phyloP scores from a whole-genome alignment of 2,888 invertebrate species.

The Drosophila nr. fundita region DNA sequence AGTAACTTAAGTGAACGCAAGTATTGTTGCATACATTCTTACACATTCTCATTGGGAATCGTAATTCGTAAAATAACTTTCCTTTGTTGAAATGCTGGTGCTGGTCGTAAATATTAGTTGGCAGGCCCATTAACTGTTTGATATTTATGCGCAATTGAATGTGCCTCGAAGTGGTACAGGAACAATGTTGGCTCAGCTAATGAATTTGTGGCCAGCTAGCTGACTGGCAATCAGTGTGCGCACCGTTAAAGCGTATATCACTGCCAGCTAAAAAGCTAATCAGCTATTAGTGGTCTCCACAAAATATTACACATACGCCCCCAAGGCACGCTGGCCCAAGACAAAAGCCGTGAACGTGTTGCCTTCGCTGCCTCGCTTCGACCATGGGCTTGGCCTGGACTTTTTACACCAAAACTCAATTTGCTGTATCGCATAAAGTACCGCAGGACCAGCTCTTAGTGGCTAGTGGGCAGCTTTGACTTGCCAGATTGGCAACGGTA shows the following conservation, averaged over 20 bases:
- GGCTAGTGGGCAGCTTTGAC: slow-evolving; percentile 22
- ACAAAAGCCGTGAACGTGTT: slow-evolving; percentile 1
- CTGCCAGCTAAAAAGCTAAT: slow-evolving; percentile 60
- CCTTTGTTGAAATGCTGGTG: not conserved
- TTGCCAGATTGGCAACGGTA: slow-evolving; percentile 38
- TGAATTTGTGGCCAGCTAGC: slow-evolving; percentile 49
- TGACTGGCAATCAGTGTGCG: slow-evolving; percentile 43
- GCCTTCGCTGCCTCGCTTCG: not conserved
- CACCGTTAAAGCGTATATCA: slow-evolving; percentile 37
- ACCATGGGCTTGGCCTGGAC: slow-evolving; percentile 42
- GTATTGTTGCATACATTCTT: not conserved
- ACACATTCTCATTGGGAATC: not conserved
- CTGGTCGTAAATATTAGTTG: slow-evolving; percentile 26
- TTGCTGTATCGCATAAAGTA: slow-evolving; percentile 44
- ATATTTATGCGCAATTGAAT: slow-evolving; percentile 42
- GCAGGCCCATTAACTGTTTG: slow-evolving; percentile 22
- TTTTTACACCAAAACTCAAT: slow-evolving; percentile 71
- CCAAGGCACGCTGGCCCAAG: slow-evolving; percentile 14
- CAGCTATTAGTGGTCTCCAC: slow-evolving; percentile 55
- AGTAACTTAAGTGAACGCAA: not conserved
- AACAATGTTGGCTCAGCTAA: slow-evolving; percentile 29
- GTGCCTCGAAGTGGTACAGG: slow-evolving; percentile 16
- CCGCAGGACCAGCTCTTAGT: slow-evolving; percentile 7
- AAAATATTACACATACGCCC: slow-evolving; percentile 60
- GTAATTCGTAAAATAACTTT: not conserved